Base-by-base conservation (phyloP, 2,888 invertebrate genomes). In the Lacanobia oleracea region DNA sequence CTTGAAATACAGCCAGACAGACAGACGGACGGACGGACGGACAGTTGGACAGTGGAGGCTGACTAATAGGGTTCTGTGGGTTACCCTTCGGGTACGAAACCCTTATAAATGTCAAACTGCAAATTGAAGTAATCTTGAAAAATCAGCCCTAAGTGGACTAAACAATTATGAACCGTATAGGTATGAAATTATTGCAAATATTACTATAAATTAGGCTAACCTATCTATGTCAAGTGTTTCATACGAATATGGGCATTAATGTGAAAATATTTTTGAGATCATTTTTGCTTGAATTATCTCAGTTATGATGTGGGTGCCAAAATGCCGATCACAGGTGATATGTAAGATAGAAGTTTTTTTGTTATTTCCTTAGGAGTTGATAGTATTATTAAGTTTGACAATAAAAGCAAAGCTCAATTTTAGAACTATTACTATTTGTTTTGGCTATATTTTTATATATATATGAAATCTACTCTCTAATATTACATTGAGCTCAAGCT, bases 321-420 rank as follows among this genome's bases (percentile, higher is more conserved):
- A 75, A 63, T 69, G 37, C 16, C 51, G 43, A 62, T 62, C 16
- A 37, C 33, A 45, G n/a, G 8, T 40, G 21, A 59, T 21, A 37
- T 59, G 40, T 59, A 59, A 14, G 40, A 37, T 8, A 27, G 6
- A 7, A 40, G 4, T 60, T 4, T 27, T 54, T n/a, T 21, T 74
- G 21, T 48, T 27, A 50, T 66, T 66, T 53, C 23, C 8, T 59
- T 51, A 43, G 18, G 56, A 53, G 61, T 75, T 63, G 18, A 51
- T 57, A 67, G 57, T 64, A 62, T 61, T 69, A 77, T 67, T 67
- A 77, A 57, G 69, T 81, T 81, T 72, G 82, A 81, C 81, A 81
- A 81, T 81, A 81, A 81, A 81, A 69, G 45, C 56, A 67, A 78
- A 59, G 81, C 81, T 81, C 81, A 81, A 81, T 51, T 59, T 59